These are phyloP conservation scores for Nyctibius grandis DNA, from an alignment of 2,797 vertebrate genomes.

Conservation along the genomic window DNA sequence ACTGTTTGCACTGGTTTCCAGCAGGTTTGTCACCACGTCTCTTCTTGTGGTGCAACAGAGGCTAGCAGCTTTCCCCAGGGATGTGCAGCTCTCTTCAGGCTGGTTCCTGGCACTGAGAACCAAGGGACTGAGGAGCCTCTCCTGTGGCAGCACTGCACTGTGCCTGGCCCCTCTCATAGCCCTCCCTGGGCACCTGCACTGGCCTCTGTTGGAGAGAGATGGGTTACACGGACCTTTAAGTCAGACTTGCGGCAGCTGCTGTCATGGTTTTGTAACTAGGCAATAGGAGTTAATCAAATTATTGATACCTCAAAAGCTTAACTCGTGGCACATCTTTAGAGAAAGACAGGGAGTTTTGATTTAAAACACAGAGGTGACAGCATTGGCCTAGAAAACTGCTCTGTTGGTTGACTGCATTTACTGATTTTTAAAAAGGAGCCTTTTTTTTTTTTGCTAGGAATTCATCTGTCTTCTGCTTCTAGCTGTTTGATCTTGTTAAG, in stretches of 20 bases:
- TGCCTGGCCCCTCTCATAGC: not conserved
- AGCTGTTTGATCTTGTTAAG: not conserved
- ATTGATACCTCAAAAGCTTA: not conserved
- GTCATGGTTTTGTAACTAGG: not conserved
- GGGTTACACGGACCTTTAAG: not conserved
- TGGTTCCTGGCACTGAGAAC: not conserved
- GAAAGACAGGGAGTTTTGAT: not conserved
- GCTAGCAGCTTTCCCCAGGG: not conserved
- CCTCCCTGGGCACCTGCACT: not conserved
- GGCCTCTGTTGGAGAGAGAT: not conserved
- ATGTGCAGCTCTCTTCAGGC: not conserved
- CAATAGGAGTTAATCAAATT: not conserved
- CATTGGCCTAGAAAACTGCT: not conserved
- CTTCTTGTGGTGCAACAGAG: not conserved
- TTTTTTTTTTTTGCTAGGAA: not conserved
- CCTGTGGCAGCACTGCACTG: not conserved
- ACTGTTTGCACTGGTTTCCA: not conserved
- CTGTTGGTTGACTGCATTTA: not conserved
- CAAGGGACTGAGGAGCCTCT: fast-evolving
- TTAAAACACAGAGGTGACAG: not conserved
- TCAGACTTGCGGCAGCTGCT: not conserved
- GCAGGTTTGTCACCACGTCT: fast-evolving
- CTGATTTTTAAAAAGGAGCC: not conserved
- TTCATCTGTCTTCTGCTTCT: not conserved
- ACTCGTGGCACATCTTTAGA: not conserved